phyloP scores from a whole-genome alignment of 2,888 invertebrate genomes.

The Chloroclysta siterata region DNA sequence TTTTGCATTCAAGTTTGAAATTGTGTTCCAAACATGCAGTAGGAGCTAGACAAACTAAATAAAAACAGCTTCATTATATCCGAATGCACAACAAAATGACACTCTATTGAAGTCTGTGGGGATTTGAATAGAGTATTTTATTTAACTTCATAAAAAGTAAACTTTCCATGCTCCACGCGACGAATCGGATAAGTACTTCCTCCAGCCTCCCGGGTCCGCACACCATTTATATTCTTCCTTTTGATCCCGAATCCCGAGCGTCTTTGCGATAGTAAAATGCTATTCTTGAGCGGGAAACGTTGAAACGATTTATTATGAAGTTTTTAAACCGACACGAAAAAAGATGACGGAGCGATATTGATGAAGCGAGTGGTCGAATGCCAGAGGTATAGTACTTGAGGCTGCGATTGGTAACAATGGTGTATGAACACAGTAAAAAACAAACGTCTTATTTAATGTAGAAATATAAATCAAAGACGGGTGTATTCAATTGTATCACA shows the following conservation, averaged over 20 bases:
- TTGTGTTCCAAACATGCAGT: too few relatives aligned
- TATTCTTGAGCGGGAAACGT: slow-evolving; percentile 36
- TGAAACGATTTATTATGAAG: slow-evolving; percentile 40
- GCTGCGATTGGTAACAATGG: too few relatives aligned
- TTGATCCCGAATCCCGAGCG: slow-evolving; percentile 35
- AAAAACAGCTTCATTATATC: too few relatives aligned
- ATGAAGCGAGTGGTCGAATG: slow-evolving; percentile 22
- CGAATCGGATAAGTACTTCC: slow-evolving; percentile 36
- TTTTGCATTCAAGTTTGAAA: too few relatives aligned
- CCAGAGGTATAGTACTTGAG: neutral
- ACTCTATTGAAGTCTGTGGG: neutral
- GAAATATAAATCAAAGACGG: too few relatives aligned
- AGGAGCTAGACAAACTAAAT: too few relatives aligned
- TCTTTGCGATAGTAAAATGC: slow-evolving; percentile 33
- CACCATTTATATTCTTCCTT: slow-evolving; percentile 41
- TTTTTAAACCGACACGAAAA: slow-evolving; percentile 37
- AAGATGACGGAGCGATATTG: slow-evolving; percentile 34
- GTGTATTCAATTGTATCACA: too few relatives aligned
- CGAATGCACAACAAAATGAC: neutral
- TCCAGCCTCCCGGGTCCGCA: slow-evolving; percentile 25
- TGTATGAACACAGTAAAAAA: neutral
- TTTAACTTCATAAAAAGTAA: neutral
- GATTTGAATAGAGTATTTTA: neutral
- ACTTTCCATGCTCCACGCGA: slow-evolving; percentile 6
- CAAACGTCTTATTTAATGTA: too few relatives aligned